Evolutionary conservation across 2,888 invertebrate genomes (phyloP).

Genomic region (Heteropelma amictum): DNA sequence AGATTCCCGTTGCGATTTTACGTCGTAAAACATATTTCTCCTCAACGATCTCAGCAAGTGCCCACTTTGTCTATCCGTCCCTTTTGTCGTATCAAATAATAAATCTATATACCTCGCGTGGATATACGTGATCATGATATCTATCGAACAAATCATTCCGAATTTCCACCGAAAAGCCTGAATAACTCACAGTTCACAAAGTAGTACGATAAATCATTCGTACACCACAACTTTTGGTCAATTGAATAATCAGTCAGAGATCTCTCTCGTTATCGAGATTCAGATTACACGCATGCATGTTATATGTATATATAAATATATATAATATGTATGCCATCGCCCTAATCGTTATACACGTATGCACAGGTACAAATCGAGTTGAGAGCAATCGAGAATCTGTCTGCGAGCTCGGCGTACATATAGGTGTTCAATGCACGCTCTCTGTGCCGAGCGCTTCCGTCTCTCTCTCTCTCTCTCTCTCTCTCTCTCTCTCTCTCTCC

Average conservation of each 20-base stretch:
- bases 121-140: not conserved
- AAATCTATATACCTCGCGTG: not conserved
- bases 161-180: not conserved
- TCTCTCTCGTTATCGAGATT: conserved; percentile 20
- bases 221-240: not conserved
- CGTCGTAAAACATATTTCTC: too few species aligned
- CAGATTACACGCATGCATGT: conserved; percentile 22
- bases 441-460: conserved; percentile 4
- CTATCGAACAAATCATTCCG: not conserved
- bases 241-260: conserved; percentile 19
- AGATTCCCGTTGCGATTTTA: too few species aligned
- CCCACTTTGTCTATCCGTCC: too few species aligned
- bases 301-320: too few species aligned
- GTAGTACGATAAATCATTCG: conserved; percentile 22
- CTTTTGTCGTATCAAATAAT: too few species aligned
- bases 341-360: conserved; percentile 12
- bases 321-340: conserved; percentile 11
- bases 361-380: not conserved
- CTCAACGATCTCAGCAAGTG: too few species aligned
- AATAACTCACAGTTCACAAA: not conserved
- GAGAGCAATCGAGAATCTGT: conserved; percentile 44
- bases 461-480: conserved; percentile 11
- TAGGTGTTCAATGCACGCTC: conserved; percentile 24
- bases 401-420: conserved; percentile 23
- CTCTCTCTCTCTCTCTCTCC: conserved; percentile 8